phyloP scores from a whole-genome alignment of 2,888 invertebrate species.

The Heliconius sara region DNA sequence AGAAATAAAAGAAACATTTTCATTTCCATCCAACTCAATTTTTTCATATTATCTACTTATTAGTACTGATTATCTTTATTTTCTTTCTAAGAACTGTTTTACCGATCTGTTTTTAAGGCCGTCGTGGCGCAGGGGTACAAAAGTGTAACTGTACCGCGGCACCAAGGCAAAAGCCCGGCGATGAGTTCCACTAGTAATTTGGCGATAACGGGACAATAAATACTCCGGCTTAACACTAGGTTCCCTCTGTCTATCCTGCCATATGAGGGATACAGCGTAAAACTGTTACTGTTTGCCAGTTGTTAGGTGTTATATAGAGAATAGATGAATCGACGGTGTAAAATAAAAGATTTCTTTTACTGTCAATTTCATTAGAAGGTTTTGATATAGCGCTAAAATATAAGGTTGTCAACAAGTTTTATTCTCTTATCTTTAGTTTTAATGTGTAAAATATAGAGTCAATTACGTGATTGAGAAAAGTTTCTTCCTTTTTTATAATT shows the following conservation, averaged over 20 bases:
- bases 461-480: neutral
- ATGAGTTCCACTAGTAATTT: too few relatives aligned
- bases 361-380: conserved; percentile 6
- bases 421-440: neutral
- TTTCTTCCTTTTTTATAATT: neutral
- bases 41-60: neutral
- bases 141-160: too few relatives aligned
- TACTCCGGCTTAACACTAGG: too few relatives aligned
- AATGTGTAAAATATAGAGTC: neutral
- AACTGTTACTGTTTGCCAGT: neutral
- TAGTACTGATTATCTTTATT: conserved; percentile 9
- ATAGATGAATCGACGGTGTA: neutral
- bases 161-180: too few relatives aligned
- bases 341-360: conserved; percentile 12
- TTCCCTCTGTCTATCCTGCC: too few relatives aligned
- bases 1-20: conserved; percentile 8
- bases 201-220: too few relatives aligned
- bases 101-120: too few relatives aligned
- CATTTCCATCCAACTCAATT: neutral
- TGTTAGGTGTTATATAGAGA: neutral
- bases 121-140: too few relatives aligned
- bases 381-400: conserved; percentile 1
- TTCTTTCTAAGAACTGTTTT: too few relatives aligned
- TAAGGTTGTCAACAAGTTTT: conserved; percentile 3
- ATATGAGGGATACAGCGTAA: too few relatives aligned